phyloP scores from a whole-genome alignment of 1,140 invertebrate genomes.

The roundworm (Caenorhabditis elegans) region WBcel235 BX284602.5:9176501-9177000 shows the following conservation, averaged over 20 bases:
- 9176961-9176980: conserved; percentile 83
- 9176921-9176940: conserved; percentile 80
- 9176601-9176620: conserved; percentile 73
- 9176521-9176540: conserved; percentile 97
- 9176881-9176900: neutral
- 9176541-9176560: conserved; percentile 87
- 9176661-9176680: conserved; percentile 66
- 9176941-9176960: conserved; percentile 94
- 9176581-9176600: conserved; percentile 85
- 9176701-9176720: conserved; percentile 86
- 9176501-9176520: conserved; percentile 69
- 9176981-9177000: conserved; percentile 85
- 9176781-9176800: conserved; percentile 83
- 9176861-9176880: conserved; percentile 90
- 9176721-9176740: conserved; percentile 94
- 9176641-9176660: conserved; percentile 79
- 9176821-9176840: conserved; percentile 84
- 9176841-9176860: conserved; percentile 91
- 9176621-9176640: conserved; percentile 74
- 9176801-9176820: conserved; percentile 90
- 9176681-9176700: conserved; percentile 78
- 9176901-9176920: neutral
- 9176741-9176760: conserved; percentile 68
- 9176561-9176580: conserved; percentile 83
- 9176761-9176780: conserved; percentile 88